These are phyloP conservation scores for Salpingus planirostris DNA, from an alignment of 2,888 invertebrate species.

Conservation along the genomic window DNA sequence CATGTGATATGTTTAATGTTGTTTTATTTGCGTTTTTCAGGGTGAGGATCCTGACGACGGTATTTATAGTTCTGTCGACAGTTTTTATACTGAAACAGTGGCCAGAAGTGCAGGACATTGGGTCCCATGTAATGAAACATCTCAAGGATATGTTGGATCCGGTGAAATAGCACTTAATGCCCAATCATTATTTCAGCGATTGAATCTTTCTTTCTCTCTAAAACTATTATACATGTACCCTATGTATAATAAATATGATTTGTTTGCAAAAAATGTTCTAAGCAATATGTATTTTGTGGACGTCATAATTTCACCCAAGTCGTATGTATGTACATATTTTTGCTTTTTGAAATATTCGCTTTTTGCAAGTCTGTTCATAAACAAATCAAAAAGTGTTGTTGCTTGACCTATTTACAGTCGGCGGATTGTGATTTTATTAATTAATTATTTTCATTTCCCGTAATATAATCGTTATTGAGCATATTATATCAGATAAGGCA, in stretches of 20 bases:
- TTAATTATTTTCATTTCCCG: slow-evolving; percentile 19
- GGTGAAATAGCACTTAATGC: slow-evolving; percentile 38
- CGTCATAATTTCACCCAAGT: too few relatives aligned
- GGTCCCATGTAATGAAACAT: slow-evolving; percentile 67
- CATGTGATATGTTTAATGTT: not conserved
- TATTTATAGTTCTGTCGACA: slow-evolving; percentile 69
- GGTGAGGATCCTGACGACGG: slow-evolving; percentile 78
- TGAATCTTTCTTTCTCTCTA: slow-evolving; percentile 14
- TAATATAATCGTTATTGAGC: slow-evolving; percentile 10
- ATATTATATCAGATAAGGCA: too few relatives aligned
- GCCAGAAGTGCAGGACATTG: slow-evolving; percentile 80
- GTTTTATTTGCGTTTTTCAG: slow-evolving; percentile 45
- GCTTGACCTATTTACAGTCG: slow-evolving; percentile 16
- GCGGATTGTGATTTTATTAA: slow-evolving; percentile 29
- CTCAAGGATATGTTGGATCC: slow-evolving; percentile 68
- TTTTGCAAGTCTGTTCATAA: too few relatives aligned
- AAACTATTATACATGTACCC: too few relatives aligned
- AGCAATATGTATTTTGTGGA: too few relatives aligned
- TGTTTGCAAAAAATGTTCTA: slow-evolving; percentile 19
- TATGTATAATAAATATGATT: too few relatives aligned
- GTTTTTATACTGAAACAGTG: slow-evolving; percentile 81
- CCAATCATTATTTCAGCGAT: slow-evolving; percentile 22
- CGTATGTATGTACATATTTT: too few relatives aligned
- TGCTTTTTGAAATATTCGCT: too few relatives aligned
- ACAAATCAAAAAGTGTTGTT: slow-evolving; percentile 12